These are phyloP conservation scores for Lepus townsendii DNA, from an alignment of 2,797 vertebrate species.

Conservation along the genomic window DNA sequence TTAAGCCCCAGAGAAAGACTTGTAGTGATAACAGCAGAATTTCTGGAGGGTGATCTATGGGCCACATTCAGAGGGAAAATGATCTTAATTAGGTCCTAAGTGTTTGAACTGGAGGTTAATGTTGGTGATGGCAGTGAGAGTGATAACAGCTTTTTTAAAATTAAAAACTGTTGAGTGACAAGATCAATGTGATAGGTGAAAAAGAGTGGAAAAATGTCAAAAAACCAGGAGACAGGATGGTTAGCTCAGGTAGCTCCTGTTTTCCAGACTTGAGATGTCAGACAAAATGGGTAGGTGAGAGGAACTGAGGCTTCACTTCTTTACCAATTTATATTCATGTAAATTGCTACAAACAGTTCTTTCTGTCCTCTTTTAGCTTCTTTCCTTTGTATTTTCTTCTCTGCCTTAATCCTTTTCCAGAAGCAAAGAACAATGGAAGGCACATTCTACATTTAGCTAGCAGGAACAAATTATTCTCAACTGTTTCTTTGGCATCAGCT, in stretches of 20 bases:
- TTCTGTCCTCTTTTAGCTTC: background rate
- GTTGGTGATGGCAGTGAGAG: background rate
- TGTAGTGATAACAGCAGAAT: background rate
- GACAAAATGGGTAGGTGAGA: background rate
- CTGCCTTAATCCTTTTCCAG: constrained; percentile 13
- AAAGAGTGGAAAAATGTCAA: background rate
- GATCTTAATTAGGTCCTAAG: background rate
- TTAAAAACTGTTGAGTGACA: background rate
- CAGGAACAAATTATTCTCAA: constrained; percentile 65
- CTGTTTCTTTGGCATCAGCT: constrained; percentile 63
- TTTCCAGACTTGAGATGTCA: background rate
- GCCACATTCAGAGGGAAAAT: background rate
- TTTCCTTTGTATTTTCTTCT: constrained; percentile 33
- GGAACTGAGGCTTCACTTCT: background rate
- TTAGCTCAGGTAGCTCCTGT: background rate
- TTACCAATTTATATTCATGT: background rate
- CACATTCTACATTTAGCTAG: constrained; percentile 40
- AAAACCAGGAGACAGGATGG: background rate
- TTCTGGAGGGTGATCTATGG: background rate
- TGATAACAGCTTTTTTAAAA: background rate
- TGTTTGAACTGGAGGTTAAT: background rate
- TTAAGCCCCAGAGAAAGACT: background rate
- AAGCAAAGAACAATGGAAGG: constrained; percentile 36
- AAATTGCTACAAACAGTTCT: background rate
- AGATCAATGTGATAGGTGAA: background rate